Evolutionary conservation across 2,113 vertebrate species (phyloP).

Genomic region (Haemorhous mexicanus): DNA sequence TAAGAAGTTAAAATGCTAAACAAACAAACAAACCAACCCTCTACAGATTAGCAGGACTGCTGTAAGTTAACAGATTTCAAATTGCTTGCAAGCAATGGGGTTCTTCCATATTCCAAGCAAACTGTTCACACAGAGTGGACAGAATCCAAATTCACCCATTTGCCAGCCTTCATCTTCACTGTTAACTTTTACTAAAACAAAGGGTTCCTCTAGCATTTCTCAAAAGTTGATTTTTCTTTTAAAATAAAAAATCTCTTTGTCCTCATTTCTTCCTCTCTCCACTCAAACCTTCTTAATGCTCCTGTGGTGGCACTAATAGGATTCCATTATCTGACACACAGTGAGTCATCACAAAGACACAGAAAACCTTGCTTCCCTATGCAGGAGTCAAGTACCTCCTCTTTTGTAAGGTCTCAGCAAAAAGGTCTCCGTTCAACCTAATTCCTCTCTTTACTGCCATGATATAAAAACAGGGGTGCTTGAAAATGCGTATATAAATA

Average conservation of each 20-base stretch:
- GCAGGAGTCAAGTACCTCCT: slow-evolving; percentile 27
- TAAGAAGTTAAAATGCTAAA: slow-evolving; percentile 6
- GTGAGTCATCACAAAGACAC: slow-evolving; percentile 24
- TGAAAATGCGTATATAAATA: not conserved
- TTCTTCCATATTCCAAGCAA: not conserved
- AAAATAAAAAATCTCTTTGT: not conserved
- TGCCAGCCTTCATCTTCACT: not conserved
- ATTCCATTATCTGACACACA: slow-evolving; percentile 16
- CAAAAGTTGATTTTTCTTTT: not conserved
- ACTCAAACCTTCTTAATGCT: not conserved
- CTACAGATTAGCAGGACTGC: not conserved
- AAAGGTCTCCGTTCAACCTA: not conserved
- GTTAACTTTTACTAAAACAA: not conserved
- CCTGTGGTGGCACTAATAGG: not conserved
- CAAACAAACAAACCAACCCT: not conserved
- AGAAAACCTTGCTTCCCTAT: slow-evolving; percentile 20
- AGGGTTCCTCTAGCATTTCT: not conserved
- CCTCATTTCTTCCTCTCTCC: not conserved
- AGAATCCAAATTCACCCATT: not conserved
- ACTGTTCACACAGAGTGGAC: not conserved
- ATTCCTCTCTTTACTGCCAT: not conserved
- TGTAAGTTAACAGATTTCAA: not conserved
- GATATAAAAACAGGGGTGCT: not conserved
- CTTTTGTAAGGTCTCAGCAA: not conserved
- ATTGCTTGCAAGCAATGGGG: accelerated